phyloP scores from a whole-genome alignment of 2,888 invertebrate species.

The Metopia argyrocephala region DNA sequence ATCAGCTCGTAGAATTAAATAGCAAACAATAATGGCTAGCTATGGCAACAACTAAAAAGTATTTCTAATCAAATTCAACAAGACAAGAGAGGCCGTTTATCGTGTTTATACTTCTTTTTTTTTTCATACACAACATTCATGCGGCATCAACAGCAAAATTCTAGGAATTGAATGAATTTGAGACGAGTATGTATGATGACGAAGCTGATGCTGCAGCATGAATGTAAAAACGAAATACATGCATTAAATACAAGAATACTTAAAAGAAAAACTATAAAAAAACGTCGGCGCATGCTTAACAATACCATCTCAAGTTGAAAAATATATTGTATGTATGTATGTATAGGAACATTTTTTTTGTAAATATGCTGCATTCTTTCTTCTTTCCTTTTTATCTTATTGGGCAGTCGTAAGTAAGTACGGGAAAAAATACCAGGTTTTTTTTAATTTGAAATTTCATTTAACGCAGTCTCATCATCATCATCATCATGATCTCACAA shows the following conservation, averaged over 20 bases:
- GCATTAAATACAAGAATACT: conserved; percentile 13
- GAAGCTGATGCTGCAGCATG: conserved; percentile 51
- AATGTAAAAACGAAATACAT: too few species aligned
- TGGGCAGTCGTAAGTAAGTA: neutral
- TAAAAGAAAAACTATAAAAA: conserved; percentile 23
- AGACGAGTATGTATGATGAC: conserved; percentile 42
- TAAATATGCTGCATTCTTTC: too few species aligned
- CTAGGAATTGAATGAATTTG: conserved; percentile 61
- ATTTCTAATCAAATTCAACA: conserved; percentile 60
- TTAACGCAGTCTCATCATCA: conserved; percentile 46
- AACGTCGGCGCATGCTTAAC: conserved; percentile 60
- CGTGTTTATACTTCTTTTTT: conserved; percentile 1
- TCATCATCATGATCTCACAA: conserved; percentile 30
- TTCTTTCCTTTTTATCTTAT: too few species aligned
- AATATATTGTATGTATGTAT: neutral
- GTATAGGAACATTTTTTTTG: too few species aligned
- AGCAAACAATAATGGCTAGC: conserved; percentile 34
- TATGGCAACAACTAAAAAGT: conserved; percentile 8
- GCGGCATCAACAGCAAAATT: conserved; percentile 43
- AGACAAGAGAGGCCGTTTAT: conserved; percentile 44
- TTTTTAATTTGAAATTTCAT: conserved; percentile 40
- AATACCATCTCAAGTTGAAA: conserved; percentile 39
- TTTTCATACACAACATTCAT: conserved; percentile 31
- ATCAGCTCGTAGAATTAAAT: conserved; percentile 12
- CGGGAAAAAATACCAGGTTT: conserved; percentile 5